Percentiles rank a stretch among this genome's conserved stretches.
These are phyloP conservation scores for Peromyscus polionotus DNA, from an alignment of 2,113 vertebrate genomes.

Conservation along the genomic window DNA sequence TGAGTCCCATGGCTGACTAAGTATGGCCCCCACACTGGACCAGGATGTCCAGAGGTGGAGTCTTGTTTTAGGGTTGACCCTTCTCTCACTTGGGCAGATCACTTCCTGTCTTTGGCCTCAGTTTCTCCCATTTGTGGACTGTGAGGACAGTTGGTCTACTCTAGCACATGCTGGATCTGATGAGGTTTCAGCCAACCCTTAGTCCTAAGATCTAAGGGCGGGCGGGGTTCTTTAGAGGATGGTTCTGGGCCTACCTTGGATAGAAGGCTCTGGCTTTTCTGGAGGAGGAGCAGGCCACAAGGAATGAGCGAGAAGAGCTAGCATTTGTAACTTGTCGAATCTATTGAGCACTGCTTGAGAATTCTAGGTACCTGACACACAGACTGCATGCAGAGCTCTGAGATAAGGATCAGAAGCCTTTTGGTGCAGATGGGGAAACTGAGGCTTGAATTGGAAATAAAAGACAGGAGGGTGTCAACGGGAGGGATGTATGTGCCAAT, in stretches of 20 bases:
- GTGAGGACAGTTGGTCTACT: neutral
- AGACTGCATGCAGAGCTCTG: neutral
- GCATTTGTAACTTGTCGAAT: neutral
- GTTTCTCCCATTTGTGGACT: neutral
- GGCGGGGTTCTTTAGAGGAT: neutral
- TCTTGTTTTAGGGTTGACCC: neutral
- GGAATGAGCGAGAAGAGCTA: neutral
- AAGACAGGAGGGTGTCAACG: neutral
- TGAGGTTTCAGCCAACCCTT: neutral
- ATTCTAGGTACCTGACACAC: too few species aligned
- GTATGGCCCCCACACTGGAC: rapidly evolving
- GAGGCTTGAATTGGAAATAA: neutral
- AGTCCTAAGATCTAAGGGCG: neutral
- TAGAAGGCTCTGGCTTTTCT: neutral
- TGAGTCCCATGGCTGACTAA: neutral
- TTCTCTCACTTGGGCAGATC: neutral
- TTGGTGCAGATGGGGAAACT: neutral
- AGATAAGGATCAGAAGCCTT: neutral
- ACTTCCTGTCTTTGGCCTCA: neutral
- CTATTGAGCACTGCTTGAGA: neutral
- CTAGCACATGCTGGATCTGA: neutral
- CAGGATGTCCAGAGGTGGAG: neutral
- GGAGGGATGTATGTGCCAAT: neutral
- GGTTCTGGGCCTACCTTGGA: neutral
- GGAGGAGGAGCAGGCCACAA: neutral